Percentiles rank a stretch among this genome's conserved stretches.
Evolutionary conservation across 2,797 vertebrate genomes (phyloP).

Genomic region (Diglossa cyanea): DNA sequence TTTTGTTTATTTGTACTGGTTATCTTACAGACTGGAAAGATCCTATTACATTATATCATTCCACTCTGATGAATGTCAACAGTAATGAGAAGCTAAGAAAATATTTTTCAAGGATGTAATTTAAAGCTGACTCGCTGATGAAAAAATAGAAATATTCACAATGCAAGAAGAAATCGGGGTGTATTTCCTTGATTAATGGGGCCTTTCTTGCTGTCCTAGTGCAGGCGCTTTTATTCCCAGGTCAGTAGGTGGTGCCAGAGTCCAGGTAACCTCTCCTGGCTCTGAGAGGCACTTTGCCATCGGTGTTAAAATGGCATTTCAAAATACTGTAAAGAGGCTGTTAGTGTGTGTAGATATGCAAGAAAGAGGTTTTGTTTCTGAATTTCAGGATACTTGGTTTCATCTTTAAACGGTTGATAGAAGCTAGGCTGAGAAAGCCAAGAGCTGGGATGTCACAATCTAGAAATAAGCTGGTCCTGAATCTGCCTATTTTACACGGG

Average conservation of each 20-base stretch:
- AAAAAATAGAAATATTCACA: neutral
- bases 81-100: slow-evolving; percentile 26
- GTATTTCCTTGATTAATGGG: neutral
- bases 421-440: neutral
- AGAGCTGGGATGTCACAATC: neutral
- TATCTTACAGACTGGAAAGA: slow-evolving; percentile 20
- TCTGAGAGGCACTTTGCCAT: neutral
- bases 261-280: slow-evolving; percentile 27
- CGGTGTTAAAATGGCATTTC: neutral
- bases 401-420: neutral
- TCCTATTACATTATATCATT: slow-evolving; percentile 25
- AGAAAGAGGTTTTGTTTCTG: neutral
- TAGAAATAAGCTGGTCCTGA: neutral
- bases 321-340: neutral
- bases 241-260: slow-evolving; percentile 72
- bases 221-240: neutral
- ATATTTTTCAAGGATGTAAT: slow-evolving; percentile 12
- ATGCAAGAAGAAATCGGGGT: neutral
- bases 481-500: neutral
- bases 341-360: neutral
- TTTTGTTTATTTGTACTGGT: slow-evolving; percentile 54
- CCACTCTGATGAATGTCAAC: slow-evolving; percentile 19
- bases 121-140: neutral
- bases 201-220: neutral
- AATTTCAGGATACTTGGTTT: neutral